Base-by-base conservation (phyloP, 2,797 vertebrate genomes). In the Limosa lapponica region DNA sequence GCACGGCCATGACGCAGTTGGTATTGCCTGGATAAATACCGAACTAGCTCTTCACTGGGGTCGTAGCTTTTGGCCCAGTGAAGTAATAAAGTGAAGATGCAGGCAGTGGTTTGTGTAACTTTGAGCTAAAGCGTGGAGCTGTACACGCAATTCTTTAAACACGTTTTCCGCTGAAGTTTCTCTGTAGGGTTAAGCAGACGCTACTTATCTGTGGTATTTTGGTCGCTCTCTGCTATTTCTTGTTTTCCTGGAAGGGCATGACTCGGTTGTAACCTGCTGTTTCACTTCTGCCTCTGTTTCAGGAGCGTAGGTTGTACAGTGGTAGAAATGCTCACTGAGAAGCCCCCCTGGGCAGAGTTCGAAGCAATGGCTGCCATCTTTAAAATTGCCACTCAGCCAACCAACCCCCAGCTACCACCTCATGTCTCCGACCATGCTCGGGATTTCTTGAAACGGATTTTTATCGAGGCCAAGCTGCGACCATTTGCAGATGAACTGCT, bases 301-400 rank as follows among this genome's bases (percentile, higher is more conserved):
- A 99, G 99, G 99, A 99, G 99, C 8, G 98, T 99, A 14, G 99
- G 99, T 91, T 99, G 99, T 97, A 99, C 99, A 6, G 99, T 99
- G 19, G 99, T 99, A 95, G 99, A 99, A 98, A 99, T 99, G 99
- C 98, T 99, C 91, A 99, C 99, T 2, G 99, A 99, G 97, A 99
- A 99, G 81, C 99, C 99, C 10, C 99, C 99, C 0, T 99, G 99
- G 99, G 99, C 99, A 1, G 99, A 99, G 97, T 99, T 99, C 3
- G 99, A 99, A 98, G 99, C 99, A 66, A 99, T 99, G 99, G 99
- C 99, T 44, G 99, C 99, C 98, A 99, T 99, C 98, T 99, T 99
- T 97, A 99, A 99, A 98, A 99, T 99, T 10, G 99, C 99, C 97
- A 99, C 99, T 23, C 99, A 99, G 98, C 99, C 99, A 93, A 99